Percentiles rank a stretch among this genome's conserved stretches.
Evolutionary conservation across 2,113 vertebrate species (phyloP).

Genomic region (Puffinus mauretanicus): DNA sequence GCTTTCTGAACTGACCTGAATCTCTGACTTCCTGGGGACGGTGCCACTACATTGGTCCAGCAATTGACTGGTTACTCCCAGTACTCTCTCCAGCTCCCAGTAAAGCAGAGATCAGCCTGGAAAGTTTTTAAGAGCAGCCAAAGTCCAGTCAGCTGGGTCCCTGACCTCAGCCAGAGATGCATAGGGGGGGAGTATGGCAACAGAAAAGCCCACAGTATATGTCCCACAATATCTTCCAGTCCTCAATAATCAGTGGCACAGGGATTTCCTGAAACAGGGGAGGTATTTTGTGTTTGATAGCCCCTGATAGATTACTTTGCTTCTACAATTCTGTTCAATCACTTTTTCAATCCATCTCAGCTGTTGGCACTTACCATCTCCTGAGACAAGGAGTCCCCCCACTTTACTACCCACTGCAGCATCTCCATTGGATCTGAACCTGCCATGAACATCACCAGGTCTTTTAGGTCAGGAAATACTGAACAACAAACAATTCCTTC

Average conservation of each 20-base stretch:
- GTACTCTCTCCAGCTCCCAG: neutral
- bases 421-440: neutral
- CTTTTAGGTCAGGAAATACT: neutral
- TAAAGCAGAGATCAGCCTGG: neutral
- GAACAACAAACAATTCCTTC: neutral
- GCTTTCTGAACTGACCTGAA: neutral
- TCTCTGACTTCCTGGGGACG: neutral
- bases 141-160: neutral
- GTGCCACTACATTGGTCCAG: neutral
- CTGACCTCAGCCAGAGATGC: neutral
- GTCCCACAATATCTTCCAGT: neutral
- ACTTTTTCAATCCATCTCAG: neutral
- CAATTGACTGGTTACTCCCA: neutral
- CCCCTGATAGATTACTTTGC: neutral
- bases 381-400: neutral
- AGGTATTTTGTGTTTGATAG: neutral
- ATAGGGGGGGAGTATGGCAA: neutral
- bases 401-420: neutral
- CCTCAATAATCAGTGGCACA: neutral
- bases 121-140: neutral
- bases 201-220: neutral
- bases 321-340: neutral
- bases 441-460: neutral
- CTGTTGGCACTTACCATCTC: neutral
- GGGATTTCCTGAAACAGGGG: neutral